Evolutionary conservation across 2,113 vertebrate species (phyloP).

Genomic region (Prionailurus bengalensis): DNA sequence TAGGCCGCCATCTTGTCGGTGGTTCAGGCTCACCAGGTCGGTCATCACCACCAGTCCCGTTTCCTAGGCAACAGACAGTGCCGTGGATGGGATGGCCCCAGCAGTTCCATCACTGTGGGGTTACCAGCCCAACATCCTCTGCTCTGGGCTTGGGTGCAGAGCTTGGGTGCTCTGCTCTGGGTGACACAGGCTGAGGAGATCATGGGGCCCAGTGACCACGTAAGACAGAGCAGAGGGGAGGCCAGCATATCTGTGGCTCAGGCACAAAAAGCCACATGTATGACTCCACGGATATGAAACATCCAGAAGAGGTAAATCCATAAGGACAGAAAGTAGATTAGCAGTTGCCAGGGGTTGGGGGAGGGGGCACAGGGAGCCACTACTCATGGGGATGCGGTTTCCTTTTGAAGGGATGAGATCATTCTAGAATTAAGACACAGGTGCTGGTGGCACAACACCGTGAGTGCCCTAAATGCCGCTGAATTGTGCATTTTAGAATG

Average conservation of each 20-base stretch:
- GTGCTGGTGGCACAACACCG: neutral
- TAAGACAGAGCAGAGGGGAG: neutral
- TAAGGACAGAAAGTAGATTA: neutral
- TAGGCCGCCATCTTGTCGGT: slow-evolving; percentile 94
- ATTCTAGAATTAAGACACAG: neutral
- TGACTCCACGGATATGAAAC: neutral
- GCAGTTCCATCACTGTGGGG: too few relatives aligned
- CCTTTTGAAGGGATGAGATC: neutral
- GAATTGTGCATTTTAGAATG: neutral
- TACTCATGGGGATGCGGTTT: neutral
- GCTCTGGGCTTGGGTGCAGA: neutral
- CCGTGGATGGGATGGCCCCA: neutral
- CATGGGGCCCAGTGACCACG: neutral
- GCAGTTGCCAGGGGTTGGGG: neutral
- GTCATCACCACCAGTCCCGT: slow-evolving; percentile 96
- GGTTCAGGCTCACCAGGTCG: slow-evolving; percentile 94
- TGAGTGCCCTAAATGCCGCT: neutral
- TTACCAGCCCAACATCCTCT: neutral
- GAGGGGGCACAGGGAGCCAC: neutral
- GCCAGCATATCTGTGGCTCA: neutral
- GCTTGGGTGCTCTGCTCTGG: neutral
- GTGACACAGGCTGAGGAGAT: neutral
- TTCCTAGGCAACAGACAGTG: slow-evolving; percentile 88
- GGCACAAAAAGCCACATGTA: neutral
- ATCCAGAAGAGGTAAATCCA: neutral